phyloP scores from a whole-genome alignment of 1,140 invertebrate genomes.

The Oryzaephilus surinamensis region DNA sequence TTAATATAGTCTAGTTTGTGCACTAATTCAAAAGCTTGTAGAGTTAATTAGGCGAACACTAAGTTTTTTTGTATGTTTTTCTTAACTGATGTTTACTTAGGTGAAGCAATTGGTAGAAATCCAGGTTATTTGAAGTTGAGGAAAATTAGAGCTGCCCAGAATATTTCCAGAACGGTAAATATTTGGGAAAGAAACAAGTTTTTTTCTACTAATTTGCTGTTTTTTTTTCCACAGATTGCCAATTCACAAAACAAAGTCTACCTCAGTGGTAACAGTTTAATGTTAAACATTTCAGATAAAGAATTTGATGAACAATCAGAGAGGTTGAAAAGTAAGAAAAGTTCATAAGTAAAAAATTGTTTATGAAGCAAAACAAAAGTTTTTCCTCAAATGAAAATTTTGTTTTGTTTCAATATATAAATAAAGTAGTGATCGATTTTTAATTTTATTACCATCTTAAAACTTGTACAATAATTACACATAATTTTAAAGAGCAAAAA shows the following conservation, averaged over 20 bases:
- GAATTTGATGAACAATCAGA: slow-evolving; percentile 82
- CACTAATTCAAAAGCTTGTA: background rate
- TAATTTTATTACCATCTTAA: too few species aligned
- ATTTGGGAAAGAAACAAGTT: background rate
- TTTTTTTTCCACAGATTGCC: slow-evolving; percentile 9
- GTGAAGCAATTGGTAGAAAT: slow-evolving; percentile 87
- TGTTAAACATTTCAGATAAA: slow-evolving; percentile 94
- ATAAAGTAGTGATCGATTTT: too few species aligned
- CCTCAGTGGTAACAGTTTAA: slow-evolving; percentile 82
- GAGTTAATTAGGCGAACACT: background rate
- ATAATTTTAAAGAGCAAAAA: too few species aligned
- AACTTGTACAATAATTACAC: too few species aligned
- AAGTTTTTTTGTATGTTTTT: slow-evolving; percentile 33
- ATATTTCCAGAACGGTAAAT: slow-evolving; percentile 89
- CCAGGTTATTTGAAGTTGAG: slow-evolving; percentile 96
- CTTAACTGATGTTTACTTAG: slow-evolving; percentile 74
- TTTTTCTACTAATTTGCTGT: slow-evolving; percentile 10
- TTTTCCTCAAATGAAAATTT: slow-evolving; percentile 7
- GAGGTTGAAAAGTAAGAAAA: slow-evolving; percentile 72
- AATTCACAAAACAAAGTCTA: slow-evolving; percentile 41
- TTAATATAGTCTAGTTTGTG: background rate
- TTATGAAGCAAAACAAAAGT: slow-evolving; percentile 2
- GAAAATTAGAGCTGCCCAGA: slow-evolving; percentile 95
- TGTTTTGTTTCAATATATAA: too few species aligned
- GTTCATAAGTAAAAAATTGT: slow-evolving; percentile 3